phyloP scores from a whole-genome alignment of 2,113 vertebrate species.

The Lepus timidus region DNA sequence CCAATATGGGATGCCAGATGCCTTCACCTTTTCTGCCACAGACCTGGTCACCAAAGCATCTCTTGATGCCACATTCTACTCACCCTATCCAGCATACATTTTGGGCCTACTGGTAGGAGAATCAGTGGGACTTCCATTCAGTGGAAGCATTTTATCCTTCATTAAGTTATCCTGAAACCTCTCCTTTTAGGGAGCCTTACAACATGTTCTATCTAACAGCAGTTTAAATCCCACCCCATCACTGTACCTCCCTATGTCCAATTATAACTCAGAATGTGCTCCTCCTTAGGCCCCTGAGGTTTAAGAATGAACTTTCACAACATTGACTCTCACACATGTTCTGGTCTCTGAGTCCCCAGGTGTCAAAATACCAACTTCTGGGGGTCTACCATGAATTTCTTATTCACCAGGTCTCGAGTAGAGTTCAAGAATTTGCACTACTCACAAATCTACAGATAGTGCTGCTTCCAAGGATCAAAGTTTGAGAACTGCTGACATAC shows the following conservation, averaged over 20 bases:
- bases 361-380: background rate
- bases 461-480: background rate
- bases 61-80: background rate
- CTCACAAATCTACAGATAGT: background rate
- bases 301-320: background rate
- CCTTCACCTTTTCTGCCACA: too few species aligned
- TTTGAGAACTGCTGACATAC: background rate
- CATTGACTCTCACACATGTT: background rate
- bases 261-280: background rate
- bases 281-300: background rate
- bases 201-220: background rate
- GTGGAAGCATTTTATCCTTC: background rate
- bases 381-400: background rate
- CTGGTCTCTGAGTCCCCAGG: background rate
- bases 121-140: background rate
- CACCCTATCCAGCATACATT: too few species aligned
- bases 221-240: background rate
- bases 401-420: background rate
- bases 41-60: background rate
- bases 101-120: background rate
- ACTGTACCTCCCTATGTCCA: background rate
- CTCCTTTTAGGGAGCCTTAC: background rate
- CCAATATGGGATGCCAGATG: too few species aligned
- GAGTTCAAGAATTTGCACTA: background rate
- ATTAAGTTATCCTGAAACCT: background rate